Evolutionary conservation across 2,113 vertebrate species (phyloP).

Genomic region (Lota lota): DNA sequence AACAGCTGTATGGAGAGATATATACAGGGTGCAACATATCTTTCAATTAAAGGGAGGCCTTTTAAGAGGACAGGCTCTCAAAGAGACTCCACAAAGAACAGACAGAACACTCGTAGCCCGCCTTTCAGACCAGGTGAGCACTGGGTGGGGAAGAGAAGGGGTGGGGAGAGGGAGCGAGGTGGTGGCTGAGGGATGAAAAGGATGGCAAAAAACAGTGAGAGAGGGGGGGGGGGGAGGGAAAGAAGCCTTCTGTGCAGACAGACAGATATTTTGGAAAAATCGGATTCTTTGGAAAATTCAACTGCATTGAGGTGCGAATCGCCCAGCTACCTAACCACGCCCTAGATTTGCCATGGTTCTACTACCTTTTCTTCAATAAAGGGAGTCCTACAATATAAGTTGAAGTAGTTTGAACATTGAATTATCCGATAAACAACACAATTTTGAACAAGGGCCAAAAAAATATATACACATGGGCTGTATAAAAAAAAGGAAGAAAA

Average conservation of each 20-base stretch:
- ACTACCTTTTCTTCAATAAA: conserved; percentile 11
- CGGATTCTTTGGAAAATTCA: no score
- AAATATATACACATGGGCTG: neutral
- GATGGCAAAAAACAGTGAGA: no score
- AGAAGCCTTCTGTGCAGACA: neutral
- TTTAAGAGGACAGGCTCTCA: conserved; percentile 37
- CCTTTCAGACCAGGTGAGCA: conserved; percentile 7
- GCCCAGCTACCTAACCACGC: conserved; percentile 21
- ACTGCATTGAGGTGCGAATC: neutral
- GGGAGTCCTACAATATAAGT: neutral
- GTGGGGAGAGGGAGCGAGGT: neutral
- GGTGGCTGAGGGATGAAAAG: no score
- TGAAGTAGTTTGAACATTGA: neutral
- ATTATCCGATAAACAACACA: neutral
- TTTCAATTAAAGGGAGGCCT: conserved; percentile 52
- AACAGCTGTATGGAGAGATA: conserved; percentile 42
- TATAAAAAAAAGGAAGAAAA: neutral
- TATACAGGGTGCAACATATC: conserved; percentile 8
- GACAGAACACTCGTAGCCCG: conserved; percentile 21
- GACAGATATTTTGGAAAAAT: neutral
- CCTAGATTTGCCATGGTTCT: conserved; percentile 7
- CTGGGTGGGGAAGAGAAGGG: neutral
- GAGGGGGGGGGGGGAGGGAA: neutral
- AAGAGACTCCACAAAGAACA: conserved; percentile 32
- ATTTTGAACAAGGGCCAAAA: neutral